phyloP scores from a whole-genome alignment of 1,140 invertebrate genomes.

The Leucophenga varia region DNA sequence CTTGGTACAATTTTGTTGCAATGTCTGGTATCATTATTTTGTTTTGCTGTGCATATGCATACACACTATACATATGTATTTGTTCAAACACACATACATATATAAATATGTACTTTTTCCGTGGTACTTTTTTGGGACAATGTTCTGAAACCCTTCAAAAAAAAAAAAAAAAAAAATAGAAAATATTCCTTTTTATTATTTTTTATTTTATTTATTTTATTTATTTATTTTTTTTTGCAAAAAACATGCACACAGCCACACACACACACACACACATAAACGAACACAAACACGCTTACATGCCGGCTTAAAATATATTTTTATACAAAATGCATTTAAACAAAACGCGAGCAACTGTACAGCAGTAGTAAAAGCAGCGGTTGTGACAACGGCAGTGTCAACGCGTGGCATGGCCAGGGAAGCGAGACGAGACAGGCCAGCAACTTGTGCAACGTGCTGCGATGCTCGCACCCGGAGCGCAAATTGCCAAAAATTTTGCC shows the following conservation, averaged over 20 bases:
- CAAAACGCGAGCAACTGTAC: conserved; percentile 5
- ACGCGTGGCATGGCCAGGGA: not conserved
- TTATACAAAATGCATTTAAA: conserved; percentile 7
- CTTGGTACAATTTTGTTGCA: too few relatives aligned
- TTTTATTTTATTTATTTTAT: too few relatives aligned
- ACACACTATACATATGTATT: too few relatives aligned
- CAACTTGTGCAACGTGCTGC: too few relatives aligned
- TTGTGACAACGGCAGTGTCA: not conserved
- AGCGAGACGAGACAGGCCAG: not conserved
- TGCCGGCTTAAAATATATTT: conserved; percentile 7
- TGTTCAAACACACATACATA: too few relatives aligned
- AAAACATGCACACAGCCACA: conserved; percentile 21
- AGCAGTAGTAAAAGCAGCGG: conserved; percentile 4
- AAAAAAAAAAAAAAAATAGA: too few relatives aligned
- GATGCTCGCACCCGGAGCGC: not conserved
- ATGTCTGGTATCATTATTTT: too few relatives aligned
- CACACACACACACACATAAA: conserved; percentile 7
- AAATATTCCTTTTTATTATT: too few relatives aligned
- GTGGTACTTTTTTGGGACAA: too few relatives aligned
- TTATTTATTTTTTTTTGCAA: conserved; percentile 20
- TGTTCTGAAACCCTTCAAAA: too few relatives aligned
- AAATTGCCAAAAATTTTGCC: conserved; percentile 3
- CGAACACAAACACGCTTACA: not conserved
- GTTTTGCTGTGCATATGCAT: too few relatives aligned
- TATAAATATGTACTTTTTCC: too few relatives aligned